Conservation (phyloP, 2,888 invertebrate species). For the Polylopha cassiicola region DNA sequence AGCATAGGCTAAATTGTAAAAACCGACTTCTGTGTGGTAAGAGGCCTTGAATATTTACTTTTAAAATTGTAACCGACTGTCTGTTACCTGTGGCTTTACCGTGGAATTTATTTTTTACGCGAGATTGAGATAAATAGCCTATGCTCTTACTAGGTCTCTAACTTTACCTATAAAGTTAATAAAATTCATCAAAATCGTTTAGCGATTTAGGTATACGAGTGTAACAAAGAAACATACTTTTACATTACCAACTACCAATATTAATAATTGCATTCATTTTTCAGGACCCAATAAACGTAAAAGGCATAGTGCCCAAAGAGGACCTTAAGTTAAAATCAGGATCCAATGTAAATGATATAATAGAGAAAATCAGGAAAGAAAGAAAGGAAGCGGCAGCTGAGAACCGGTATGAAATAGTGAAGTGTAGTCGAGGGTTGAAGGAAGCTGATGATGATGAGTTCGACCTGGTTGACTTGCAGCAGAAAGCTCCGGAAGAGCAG, state of each 20-base stretch:
- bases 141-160: too few relatives aligned
- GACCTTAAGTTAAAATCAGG: conserved; percentile 46
- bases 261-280: conserved; percentile 23
- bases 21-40: too few relatives aligned
- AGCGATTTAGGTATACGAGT: too few relatives aligned
- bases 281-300: conserved; percentile 55
- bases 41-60: too few relatives aligned
- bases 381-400: conserved; percentile 49
- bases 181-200: too few relatives aligned
- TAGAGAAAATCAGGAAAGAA: conserved; percentile 61
- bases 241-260: conserved; percentile 5
- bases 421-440: conserved; percentile 56
- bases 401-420: conserved; percentile 63
- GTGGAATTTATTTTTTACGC: too few relatives aligned
- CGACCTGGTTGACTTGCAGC: conserved; percentile 55
- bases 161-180: too few relatives aligned
- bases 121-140: too few relatives aligned
- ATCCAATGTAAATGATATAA: conserved; percentile 51
- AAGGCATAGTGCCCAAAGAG: conserved; percentile 48
- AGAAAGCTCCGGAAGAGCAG: conserved; percentile 40
- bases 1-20: too few relatives aligned
- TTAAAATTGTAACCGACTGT: too few relatives aligned
- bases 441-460: conserved; percentile 34
- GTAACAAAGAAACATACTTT: too few relatives aligned
- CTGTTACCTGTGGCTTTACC: too few relatives aligned